Conservation (phyloP, 1,140 invertebrate genomes). For the Chironomus tepperi region DNA sequence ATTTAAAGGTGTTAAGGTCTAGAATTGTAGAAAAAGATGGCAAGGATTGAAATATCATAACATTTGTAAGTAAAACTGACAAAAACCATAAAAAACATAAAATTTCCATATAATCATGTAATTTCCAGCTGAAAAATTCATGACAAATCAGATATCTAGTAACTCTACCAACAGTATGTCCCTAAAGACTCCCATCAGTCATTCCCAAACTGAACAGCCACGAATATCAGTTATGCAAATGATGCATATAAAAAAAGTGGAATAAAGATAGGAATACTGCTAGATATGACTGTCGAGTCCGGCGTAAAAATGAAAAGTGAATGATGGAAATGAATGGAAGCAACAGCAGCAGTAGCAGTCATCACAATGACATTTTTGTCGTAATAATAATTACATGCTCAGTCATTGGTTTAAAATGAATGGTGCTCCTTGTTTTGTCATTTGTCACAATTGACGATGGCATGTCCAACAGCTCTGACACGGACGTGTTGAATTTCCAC, state of each 20-base stretch:
- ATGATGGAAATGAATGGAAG: constrained; percentile 29
- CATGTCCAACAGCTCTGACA: constrained; percentile 56
- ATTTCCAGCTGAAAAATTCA: too few relatives aligned
- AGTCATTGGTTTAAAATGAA: constrained; percentile 57
- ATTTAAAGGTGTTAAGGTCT: too few relatives aligned
- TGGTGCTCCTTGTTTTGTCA: constrained; percentile 52
- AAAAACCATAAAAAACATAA: too few relatives aligned
- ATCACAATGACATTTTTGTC: background rate
- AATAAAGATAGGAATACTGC: background rate
- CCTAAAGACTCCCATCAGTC: background rate
- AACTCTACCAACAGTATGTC: constrained; percentile 35
- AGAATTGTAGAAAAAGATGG: too few relatives aligned
- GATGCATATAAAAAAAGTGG: constrained; percentile 1
- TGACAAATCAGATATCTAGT: too few relatives aligned
- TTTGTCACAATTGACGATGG: constrained; percentile 48
- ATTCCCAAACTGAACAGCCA: too few relatives aligned
- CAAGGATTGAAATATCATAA: too few relatives aligned
- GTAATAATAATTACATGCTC: constrained; percentile 43
- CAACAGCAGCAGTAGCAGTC: constrained; percentile 23
- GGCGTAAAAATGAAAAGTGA: too few relatives aligned
- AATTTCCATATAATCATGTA: too few relatives aligned
- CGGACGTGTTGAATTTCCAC: constrained; percentile 72
- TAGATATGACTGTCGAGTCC: background rate
- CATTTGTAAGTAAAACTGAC: too few relatives aligned
- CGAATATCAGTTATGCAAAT: too few relatives aligned